phyloP scores from a whole-genome alignment of 1,140 invertebrate species.

The Zaprionus africanus region DNA sequence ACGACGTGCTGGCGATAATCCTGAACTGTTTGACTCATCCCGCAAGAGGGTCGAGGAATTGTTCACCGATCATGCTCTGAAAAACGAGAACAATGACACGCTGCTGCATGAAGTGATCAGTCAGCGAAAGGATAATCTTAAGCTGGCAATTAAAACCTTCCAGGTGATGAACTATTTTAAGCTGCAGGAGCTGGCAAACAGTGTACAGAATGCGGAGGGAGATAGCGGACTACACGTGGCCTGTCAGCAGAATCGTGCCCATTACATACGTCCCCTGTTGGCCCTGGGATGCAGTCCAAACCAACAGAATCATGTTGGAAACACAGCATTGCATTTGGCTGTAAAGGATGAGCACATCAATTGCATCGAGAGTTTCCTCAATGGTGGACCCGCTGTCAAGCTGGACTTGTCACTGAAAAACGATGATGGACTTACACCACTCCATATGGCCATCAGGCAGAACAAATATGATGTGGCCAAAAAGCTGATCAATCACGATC shows the following conservation, averaged over 20 bases:
- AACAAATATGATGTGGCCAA: conserved; percentile 85
- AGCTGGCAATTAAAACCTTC: conserved; percentile 62
- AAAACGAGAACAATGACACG: conserved; percentile 67
- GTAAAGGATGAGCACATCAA: conserved; percentile 80
- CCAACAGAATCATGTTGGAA: conserved; percentile 84
- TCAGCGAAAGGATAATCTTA: conserved; percentile 60
- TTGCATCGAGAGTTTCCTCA: conserved; percentile 73
- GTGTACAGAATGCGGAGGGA: conserved; percentile 62
- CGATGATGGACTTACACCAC: conserved; percentile 85
- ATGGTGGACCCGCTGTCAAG: conserved; percentile 32
- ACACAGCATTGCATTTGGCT: conserved; percentile 85
- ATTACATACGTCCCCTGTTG: conserved; percentile 76
- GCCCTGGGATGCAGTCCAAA: conserved; percentile 85
- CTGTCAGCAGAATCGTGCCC: conserved; percentile 84
- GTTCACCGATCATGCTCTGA: conserved; percentile 60
- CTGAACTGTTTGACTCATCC: neutral
- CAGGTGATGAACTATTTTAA: conserved; percentile 69
- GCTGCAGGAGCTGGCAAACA: conserved; percentile 64
- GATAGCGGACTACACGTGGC: conserved; percentile 86
- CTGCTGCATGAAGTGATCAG: conserved; percentile 74
- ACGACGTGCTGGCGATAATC: conserved; percentile 30
- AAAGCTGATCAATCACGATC: conserved; percentile 84
- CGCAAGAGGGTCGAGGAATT: conserved; percentile 50
- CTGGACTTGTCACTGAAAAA: conserved; percentile 79
- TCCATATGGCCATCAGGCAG: conserved; percentile 85